These are phyloP conservation scores for Brienomyrus brachyistius DNA, from an alignment of 2,113 vertebrate species.

Conservation along the genomic window DNA sequence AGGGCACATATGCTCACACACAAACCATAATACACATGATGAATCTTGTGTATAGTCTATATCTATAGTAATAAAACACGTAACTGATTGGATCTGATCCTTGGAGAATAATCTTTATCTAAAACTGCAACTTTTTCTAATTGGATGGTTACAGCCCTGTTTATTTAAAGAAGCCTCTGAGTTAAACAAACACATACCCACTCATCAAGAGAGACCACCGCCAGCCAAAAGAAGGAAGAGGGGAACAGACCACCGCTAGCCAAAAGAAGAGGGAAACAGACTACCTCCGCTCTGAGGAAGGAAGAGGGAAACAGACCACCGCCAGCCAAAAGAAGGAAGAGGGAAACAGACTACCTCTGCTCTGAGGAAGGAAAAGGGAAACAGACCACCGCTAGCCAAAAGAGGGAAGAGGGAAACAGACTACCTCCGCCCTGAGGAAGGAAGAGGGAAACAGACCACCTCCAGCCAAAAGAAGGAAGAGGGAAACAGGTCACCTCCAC, in stretches of 20 bases:
- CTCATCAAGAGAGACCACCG: neutral
- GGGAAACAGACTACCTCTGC: neutral
- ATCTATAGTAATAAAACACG: neutral
- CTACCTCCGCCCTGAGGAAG: neutral
- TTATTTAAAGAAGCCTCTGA: neutral
- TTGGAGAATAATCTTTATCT: neutral
- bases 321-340: neutral
- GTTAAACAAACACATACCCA: neutral
- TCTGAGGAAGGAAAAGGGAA: slow-evolving; percentile 25
- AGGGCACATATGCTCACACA: neutral
- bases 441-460: neutral
- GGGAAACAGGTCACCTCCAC: neutral
- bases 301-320: neutral
- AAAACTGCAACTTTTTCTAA: neutral
- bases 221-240: neutral
- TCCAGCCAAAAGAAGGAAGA: slow-evolving; percentile 30
- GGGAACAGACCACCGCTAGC: neutral
- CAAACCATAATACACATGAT: neutral
- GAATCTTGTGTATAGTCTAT: neutral
- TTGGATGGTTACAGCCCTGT: neutral
- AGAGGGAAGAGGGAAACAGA: neutral
- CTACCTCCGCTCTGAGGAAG: neutral
- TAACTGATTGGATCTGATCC: neutral
- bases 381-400: neutral
- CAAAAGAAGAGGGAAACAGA: neutral